These are phyloP conservation scores for Masnerella sp. DNA, from an alignment of 2,888 invertebrate genomes.

Conservation along the genomic window DNA sequence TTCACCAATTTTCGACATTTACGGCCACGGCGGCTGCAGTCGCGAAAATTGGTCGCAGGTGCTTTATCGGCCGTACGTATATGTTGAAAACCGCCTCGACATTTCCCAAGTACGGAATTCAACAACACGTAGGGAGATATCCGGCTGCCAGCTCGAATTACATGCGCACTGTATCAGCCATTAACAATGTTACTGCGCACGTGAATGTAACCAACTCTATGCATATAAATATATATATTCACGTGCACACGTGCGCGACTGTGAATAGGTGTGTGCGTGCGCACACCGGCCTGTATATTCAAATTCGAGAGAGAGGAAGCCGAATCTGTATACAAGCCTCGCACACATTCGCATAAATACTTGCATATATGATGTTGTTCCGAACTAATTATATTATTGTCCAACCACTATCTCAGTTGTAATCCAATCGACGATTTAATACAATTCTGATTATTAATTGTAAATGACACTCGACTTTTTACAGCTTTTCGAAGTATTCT, in stretches of 20 bases:
- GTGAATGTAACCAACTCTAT: too few relatives aligned
- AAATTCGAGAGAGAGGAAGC: too few relatives aligned
- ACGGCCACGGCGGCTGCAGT: conserved; percentile 43
- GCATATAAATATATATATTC: too few relatives aligned
- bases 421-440: too few relatives aligned
- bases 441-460: too few relatives aligned
- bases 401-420: conserved; percentile 27
- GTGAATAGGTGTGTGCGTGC: conserved; percentile 1
- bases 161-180: conserved; percentile 58
- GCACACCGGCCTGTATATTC: conserved; percentile 18
- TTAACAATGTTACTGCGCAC: conserved; percentile 49
- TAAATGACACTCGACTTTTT: too few relatives aligned
- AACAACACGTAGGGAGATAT: conserved; percentile 56
- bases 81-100: conserved; percentile 54
- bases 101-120: conserved; percentile 56
- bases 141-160: conserved; percentile 58
- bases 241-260: conserved; percentile 9
- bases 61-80: conserved; percentile 54
- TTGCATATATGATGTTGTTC: too few relatives aligned
- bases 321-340: too few relatives aligned
- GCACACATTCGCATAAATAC: too few relatives aligned
- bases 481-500: too few relatives aligned
- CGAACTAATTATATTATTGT: conserved; percentile 47
- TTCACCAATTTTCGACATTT: conserved; percentile 60
- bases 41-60: conserved; percentile 60